Percentiles rank a stretch among this genome's conserved stretches.
Evolutionary conservation across 2,113 vertebrate genomes (phyloP).

Genomic region (Zosterops pallidus): DNA sequence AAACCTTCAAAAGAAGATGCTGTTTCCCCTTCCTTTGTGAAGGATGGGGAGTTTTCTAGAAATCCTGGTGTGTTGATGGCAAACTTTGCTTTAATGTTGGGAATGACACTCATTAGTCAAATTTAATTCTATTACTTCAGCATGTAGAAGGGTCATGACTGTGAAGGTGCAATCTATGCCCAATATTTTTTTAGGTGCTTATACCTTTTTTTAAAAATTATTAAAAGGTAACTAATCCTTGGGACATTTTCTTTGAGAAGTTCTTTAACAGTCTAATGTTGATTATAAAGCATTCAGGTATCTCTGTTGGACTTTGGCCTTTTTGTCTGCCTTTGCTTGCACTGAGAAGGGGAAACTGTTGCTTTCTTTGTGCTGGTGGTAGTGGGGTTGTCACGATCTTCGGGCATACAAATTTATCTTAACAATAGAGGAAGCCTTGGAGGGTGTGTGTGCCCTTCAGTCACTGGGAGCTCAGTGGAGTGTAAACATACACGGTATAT

Average conservation of each 20-base stretch:
- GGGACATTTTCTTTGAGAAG: neutral
- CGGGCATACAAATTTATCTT: neutral
- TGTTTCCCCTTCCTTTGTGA: neutral
- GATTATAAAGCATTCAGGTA: neutral
- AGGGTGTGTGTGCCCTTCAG: neutral
- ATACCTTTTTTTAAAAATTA: neutral
- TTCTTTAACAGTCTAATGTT: neutral
- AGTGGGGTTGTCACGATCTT: neutral
- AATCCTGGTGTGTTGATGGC: neutral
- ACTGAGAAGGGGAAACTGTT: neutral
- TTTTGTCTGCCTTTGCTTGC: neutral
- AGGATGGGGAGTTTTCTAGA: neutral
- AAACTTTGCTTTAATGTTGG: neutral
- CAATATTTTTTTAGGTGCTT: neutral
- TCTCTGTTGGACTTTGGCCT: neutral
- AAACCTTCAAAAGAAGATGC: neutral
- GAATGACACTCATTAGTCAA: neutral
- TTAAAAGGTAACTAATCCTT: neutral
- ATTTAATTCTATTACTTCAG: neutral
- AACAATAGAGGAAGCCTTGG: neutral
- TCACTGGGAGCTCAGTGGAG: neutral
- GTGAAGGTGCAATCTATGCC: neutral
- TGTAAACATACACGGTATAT: neutral
- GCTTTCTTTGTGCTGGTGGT: neutral
- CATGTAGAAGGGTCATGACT: neutral